A percentile compares a stretch with the other conserved stretches of the same genome.
These are phyloP conservation scores for Alviniconcha marisindica DNA, from an alignment of 1,140 invertebrate genomes.

Conservation along the genomic window DNA sequence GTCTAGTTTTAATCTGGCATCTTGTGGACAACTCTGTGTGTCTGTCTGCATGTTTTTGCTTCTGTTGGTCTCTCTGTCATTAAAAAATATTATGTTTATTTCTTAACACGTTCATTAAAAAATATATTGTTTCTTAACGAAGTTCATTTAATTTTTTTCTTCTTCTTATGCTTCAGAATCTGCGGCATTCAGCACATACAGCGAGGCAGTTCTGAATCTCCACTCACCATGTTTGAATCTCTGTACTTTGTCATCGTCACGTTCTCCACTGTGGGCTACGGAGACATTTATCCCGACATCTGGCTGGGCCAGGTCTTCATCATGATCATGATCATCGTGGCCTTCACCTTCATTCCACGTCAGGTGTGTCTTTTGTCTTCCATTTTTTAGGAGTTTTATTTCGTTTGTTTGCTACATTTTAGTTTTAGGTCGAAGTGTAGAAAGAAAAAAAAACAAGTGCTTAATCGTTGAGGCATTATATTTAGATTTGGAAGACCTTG, in stretches of 20 bases:
- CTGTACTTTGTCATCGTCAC: conserved; percentile 98
- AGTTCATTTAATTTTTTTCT: not conserved
- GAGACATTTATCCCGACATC: conserved; percentile 95
- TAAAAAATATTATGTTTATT: not conserved
- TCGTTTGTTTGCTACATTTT: no score
- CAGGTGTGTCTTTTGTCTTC: no score
- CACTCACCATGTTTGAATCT: conserved; percentile 94
- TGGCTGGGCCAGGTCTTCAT: conserved; percentile 98
- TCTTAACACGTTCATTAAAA: not conserved
- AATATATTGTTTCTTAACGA: not conserved
- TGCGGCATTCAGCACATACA: conserved; percentile 98
- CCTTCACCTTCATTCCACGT: conserved; percentile 94
- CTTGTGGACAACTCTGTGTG: no score
- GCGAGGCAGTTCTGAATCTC: conserved; percentile 86
- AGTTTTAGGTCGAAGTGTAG: no score
- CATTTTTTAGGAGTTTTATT: no score
- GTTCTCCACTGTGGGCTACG: conserved; percentile 89
- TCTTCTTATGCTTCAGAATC: conserved; percentile 81
- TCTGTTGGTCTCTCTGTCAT: not conserved
- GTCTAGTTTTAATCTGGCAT: no score
- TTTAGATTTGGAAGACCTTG: no score
- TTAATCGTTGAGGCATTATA: no score
- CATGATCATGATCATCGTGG: conserved; percentile 95
- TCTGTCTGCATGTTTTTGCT: not conserved
- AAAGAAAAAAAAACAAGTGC: no score